Evolutionary conservation across 2,113 vertebrate species (phyloP).

Genomic region (Pelobates fuscus): DNA sequence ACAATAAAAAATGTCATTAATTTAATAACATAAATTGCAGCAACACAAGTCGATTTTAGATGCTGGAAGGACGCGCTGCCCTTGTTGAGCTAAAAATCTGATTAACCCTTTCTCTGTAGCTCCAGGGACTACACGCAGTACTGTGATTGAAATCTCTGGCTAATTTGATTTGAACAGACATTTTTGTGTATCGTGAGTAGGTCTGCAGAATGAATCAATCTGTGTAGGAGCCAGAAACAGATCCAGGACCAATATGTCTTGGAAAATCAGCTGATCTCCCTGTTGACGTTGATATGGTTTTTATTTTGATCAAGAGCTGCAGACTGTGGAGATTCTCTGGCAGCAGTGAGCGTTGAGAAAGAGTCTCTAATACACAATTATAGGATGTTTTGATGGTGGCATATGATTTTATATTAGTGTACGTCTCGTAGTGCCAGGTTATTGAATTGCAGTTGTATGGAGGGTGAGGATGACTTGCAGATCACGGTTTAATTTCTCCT

Average conservation of each 20-base stretch:
- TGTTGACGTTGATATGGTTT: conserved; percentile 32
- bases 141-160: neutral
- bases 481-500: no score
- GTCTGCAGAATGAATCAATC: neutral
- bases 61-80: conserved; percentile 34
- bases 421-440: conserved; percentile 1
- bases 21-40: conserved; percentile 45
- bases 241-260: neutral
- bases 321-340: conserved; percentile 16
- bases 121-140: neutral
- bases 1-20: conserved; percentile 47
- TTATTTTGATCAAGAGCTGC: conserved; percentile 32
- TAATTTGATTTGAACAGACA: neutral
- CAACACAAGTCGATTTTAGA: conserved; percentile 34
- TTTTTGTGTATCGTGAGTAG: neutral
- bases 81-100: conserved; percentile 14
- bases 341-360: neutral
- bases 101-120: conserved; percentile 21
- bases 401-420: conserved; percentile 21
- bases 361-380: no score
- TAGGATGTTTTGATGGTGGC: conserved; percentile 30
- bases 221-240: neutral
- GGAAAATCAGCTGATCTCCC: conserved; percentile 18
- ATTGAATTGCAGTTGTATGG: conserved; percentile 1
- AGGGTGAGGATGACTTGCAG: no score